Percentiles rank a stretch among this genome's conserved stretches.
Conservation (phyloP, 2,113 vertebrate species). For the Corydoras sp. region DNA sequence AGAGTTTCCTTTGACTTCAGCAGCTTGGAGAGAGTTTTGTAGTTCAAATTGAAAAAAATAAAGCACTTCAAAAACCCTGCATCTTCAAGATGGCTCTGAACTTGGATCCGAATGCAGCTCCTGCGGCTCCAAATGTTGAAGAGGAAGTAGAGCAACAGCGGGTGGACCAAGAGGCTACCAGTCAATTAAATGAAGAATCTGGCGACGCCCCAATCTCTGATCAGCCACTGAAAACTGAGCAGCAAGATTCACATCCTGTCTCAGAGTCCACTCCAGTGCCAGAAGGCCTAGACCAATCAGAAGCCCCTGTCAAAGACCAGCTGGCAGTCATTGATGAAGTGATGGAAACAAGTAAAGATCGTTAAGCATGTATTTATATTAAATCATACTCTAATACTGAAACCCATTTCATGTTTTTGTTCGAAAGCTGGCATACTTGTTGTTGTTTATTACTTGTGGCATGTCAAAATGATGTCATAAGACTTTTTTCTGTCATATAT, state of each 20-base stretch:
- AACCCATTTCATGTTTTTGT: background rate
- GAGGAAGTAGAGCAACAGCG: conserved; percentile 48
- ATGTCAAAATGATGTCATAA: background rate
- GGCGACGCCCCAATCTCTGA: conserved; percentile 33
- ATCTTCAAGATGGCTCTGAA: conserved; percentile 42
- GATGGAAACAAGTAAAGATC: conserved; percentile 55
- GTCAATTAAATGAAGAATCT: conserved; percentile 29
- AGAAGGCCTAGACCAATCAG: conserved; percentile 16
- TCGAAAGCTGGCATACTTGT: background rate
- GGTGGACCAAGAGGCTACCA: conserved; percentile 33
- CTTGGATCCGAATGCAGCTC: conserved; percentile 30
- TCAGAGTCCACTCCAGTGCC: conserved; percentile 3
- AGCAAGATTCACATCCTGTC: conserved; percentile 11
- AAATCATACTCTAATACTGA: background rate
- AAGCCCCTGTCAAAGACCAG: conserved; percentile 44
- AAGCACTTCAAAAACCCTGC: background rate
- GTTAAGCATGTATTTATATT: background rate
- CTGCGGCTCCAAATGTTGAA: conserved; percentile 48
- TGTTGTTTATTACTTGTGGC: too few species aligned
- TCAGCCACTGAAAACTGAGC: conserved; percentile 43
- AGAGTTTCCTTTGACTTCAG: background rate
- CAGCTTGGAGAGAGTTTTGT: background rate
- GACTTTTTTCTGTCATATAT: background rate
- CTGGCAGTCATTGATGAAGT: conserved; percentile 54
- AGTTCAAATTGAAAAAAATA: background rate